Evolutionary conservation across 2,797 vertebrate species (phyloP), one percentile per base, ranked within the genome.

Genomic region (Melopsittacus undulatus): DNA sequence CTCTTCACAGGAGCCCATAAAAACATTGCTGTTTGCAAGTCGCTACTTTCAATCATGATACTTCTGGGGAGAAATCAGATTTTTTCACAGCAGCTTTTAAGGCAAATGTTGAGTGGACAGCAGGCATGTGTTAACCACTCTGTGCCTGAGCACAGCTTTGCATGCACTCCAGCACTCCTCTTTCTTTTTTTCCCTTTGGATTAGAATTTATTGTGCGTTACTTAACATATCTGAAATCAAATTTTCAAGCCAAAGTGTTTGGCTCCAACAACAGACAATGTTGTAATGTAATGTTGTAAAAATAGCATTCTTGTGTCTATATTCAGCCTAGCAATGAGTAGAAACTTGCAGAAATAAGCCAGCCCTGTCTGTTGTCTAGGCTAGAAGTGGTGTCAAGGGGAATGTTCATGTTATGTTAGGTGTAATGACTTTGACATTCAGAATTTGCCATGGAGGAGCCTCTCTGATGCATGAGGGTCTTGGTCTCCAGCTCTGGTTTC

Each of bases 51-150:
- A 86, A 86, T 87, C 92, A 83, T 91, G 54, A 36, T 68, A 79
- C 56, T 96, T 90, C 84, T 52, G 64, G 84, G 90, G 91, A 75
- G 68, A 85, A 74, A 63, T 76, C 51, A 30, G 68, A 29, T 76
- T 90, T 94, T 91, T 96, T 84, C 90, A 63, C 85, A 82, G 91
- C 66, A 69, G 59, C 90, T 87, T 86, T 94, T 78, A 92, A 76
- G 78, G 87, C 23, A 66, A 69, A 54, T 3, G 13, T 85, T 2
- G 83, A 74, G 83, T 95, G 91, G 93, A 64, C 46, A 11, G 54
- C 63, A 96, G 88, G 78, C 45, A 7, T n/a, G 11, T n/a, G 42
- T 84, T 78, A 88, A 61, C 67, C 90, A 3, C 59, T 74, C 38
- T 52, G 32, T 95, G 62, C 63, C 76, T 68, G 26, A 83, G 40